phyloP scores from a whole-genome alignment of 2,113 vertebrate species.

The Nibea albiflora region DNA sequence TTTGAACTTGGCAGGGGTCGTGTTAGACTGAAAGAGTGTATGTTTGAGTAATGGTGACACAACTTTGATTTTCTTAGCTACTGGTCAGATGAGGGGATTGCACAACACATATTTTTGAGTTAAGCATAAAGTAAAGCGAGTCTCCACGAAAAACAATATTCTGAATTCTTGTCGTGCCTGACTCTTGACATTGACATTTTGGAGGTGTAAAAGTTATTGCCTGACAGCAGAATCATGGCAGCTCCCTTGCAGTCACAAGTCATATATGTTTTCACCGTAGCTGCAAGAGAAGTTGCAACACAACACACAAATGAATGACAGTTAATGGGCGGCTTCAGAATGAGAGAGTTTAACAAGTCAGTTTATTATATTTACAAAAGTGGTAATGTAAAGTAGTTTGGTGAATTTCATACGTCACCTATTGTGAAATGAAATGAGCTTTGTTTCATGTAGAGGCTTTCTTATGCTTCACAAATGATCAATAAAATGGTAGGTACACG shows the following conservation, averaged over 20 bases:
- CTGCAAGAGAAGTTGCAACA: not conserved
- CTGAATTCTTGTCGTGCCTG: slow-evolving; percentile 17
- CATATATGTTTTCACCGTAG: not conserved
- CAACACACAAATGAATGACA: not conserved
- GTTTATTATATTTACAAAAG: not conserved
- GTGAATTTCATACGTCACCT: not conserved
- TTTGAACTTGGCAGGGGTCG: not conserved
- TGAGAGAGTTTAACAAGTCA: not conserved
- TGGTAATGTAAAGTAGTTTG: not conserved
- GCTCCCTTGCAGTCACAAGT: not conserved
- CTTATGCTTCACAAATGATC: too few species aligned
- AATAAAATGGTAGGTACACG: too few species aligned
- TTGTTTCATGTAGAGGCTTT: too few species aligned
- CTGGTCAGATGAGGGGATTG: not conserved
- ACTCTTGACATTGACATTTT: slow-evolving; percentile 8
- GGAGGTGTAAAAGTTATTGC: not conserved
- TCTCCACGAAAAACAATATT: slow-evolving; percentile 1
- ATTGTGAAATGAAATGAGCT: not conserved
- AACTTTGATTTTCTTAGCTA: not conserved
- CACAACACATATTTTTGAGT: too few species aligned
- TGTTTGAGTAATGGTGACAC: not conserved
- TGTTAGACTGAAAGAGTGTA: not conserved
- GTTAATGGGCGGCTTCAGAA: not conserved
- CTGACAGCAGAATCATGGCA: not conserved
- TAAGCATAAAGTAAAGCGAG: too few species aligned